These are phyloP conservation scores for Xylocampa areola DNA, from an alignment of 2,888 invertebrate genomes.

Conservation along the genomic window DNA sequence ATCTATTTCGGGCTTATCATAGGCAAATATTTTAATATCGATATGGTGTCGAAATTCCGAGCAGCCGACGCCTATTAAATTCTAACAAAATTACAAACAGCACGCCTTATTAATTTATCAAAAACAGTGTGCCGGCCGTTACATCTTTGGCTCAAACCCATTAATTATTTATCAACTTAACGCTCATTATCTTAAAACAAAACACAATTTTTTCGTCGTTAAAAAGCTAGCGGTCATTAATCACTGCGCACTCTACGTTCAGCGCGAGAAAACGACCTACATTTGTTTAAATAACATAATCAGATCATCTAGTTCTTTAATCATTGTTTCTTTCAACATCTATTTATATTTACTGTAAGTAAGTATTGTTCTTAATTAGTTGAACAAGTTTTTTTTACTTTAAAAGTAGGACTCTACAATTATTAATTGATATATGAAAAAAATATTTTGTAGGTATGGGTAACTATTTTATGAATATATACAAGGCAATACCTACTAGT, in stretches of 20 bases:
- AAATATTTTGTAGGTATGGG: no score
- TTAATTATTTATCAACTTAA: constrained; percentile 82
- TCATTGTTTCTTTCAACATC: constrained; percentile 25
- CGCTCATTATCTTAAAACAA: constrained; percentile 82
- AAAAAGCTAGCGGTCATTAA: constrained; percentile 75
- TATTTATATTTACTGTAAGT: constrained; percentile 15
- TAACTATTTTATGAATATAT: no score
- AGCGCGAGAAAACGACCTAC: constrained; percentile 51
- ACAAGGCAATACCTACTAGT: no score
- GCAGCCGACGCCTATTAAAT: constrained; percentile 26
- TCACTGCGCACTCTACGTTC: constrained; percentile 66
- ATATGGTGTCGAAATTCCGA: constrained; percentile 2
- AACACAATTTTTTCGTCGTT: constrained; percentile 77
- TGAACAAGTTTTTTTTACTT: no score
- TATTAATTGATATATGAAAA: no score
- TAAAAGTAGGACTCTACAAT: no score
- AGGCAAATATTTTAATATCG: constrained; percentile 1
- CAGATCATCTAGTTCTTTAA: constrained; percentile 37
- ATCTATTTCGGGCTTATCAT: background rate
- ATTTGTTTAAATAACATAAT: constrained; percentile 54
- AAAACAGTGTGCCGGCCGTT: constrained; percentile 58
- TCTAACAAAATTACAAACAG: constrained; percentile 36
- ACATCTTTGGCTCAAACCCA: constrained; percentile 68
- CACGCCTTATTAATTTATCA: constrained; percentile 66
- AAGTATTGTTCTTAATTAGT: no score